Evolutionary conservation across 2,113 vertebrate species (phyloP), one percentile per base, ranked within the genome.

Genomic region (Epinephelus lanceolatus): DNA sequence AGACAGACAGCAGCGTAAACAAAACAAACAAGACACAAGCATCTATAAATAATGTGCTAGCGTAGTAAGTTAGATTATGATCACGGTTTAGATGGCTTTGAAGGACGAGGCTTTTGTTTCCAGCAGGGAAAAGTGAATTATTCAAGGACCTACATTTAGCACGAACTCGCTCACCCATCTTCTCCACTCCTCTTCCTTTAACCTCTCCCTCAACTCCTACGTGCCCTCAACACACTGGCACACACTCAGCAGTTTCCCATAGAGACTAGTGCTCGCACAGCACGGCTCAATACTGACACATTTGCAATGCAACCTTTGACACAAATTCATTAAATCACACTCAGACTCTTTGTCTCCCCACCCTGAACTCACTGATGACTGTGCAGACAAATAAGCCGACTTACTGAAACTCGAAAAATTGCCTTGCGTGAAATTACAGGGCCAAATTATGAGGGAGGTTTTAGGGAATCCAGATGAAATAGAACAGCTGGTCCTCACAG

Each of bases 51-150:
- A 67, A 84, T 53, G 30, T 60, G 37, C 17, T 52, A 18, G 42
- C 75, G n/a, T 12, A 56, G 67, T 76, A 40, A 27, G 19, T 47
- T 47, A 30, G 49, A 76, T 80, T 80, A 60, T 77, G 42, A 42
- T 73, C 86, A 65, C 23, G 60, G 69, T 84, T 89, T 76, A 78
- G 84, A 82, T 78, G 71, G 53, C 73, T 82, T 63, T 78, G 53
- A 86, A 84, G 66, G 72, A 85, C n/a, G 66, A 56, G 52, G 67
- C 69, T 59, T 37, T 72, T 78, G 82, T 81, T 80, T 87, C 88
- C 83, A 87, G 89, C 68, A 65, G 71, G 73, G 47, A 57, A 67
- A 77, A 79, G 67, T 92, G 53, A 91, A 94, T 94, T 86, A 93
- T 92, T 93, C 63, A 93, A 30, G 62, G 83, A 78, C 56, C 85